Conservation (phyloP, 2,888 invertebrate genomes). For the Phalera bucephala region DNA sequence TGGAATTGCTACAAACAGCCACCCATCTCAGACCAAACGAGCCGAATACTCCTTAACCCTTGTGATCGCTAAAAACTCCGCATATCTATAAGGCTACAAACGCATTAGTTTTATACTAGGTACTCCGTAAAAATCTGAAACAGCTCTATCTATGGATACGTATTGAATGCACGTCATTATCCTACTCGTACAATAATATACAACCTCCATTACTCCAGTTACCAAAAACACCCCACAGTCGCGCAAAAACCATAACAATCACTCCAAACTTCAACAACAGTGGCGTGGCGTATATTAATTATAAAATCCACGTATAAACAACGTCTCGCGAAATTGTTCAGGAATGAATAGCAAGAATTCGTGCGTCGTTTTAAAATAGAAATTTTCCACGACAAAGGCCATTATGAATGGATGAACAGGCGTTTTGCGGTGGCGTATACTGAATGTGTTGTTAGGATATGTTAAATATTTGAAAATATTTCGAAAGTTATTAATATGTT, state of each 20-base stretch:
- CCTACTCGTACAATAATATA: too few relatives aligned
- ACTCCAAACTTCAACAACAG: conserved; percentile 3
- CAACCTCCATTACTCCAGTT: too few relatives aligned
- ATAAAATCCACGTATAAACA: conserved; percentile 1
- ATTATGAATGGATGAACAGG: conserved; percentile 23
- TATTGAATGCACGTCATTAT: neutral
- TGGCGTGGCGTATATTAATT: conserved; percentile 2
- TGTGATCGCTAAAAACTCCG: too few relatives aligned
- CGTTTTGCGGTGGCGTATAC: conserved; percentile 20
- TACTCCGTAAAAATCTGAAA: too few relatives aligned
- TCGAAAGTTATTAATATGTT: neutral
- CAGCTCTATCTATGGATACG: too few relatives aligned
- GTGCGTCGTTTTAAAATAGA: conserved; percentile 19
- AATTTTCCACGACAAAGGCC: conserved; percentile 26
- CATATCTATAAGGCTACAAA: neutral
- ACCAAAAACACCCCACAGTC: neutral
- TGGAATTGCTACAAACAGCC: too few relatives aligned
- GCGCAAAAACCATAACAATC: neutral
- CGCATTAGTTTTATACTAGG: too few relatives aligned
- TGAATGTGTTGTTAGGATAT: conserved; percentile 16
- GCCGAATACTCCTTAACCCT: too few relatives aligned
- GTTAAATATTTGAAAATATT: neutral
- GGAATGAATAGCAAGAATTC: conserved; percentile 6
- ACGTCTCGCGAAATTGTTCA: conserved; percentile 5
- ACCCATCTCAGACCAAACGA: too few relatives aligned